Conservation (phyloP, 1,140 invertebrate species). For the Sinonovacula constricta region DNA sequence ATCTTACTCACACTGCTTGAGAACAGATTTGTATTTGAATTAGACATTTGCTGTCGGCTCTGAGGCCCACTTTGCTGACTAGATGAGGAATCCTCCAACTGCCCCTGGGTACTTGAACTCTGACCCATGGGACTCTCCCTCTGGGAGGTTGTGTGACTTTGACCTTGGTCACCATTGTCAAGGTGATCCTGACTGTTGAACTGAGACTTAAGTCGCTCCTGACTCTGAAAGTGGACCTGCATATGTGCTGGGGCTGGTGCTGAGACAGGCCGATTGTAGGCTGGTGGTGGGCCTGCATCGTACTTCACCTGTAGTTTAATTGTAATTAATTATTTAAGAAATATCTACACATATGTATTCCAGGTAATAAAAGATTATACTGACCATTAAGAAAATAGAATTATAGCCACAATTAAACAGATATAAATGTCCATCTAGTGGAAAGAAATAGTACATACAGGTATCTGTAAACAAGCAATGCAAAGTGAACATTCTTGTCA, state of each 20-base stretch:
- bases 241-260: constrained; percentile 41
- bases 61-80: constrained; percentile 56
- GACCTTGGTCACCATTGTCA: constrained; percentile 32
- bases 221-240: constrained; percentile 18
- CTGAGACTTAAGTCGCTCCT: constrained; percentile 8
- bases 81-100: constrained; percentile 54
- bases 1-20: background rate
- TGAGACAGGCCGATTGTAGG: constrained; percentile 15
- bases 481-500: too few species aligned
- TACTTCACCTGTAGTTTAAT: constrained; percentile 25
- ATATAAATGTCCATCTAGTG: too few species aligned
- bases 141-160: constrained; percentile 33
- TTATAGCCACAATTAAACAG: too few species aligned
- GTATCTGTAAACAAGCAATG: too few species aligned
- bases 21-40: constrained; percentile 54
- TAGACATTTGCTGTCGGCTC: constrained; percentile 54
- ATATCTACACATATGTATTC: too few species aligned
- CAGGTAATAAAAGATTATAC: too few species aligned
- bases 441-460: too few species aligned
- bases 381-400: too few species aligned
- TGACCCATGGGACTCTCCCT: constrained; percentile 72
- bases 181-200: constrained; percentile 21
- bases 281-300: background rate
- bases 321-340: too few species aligned
- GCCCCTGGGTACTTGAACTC: constrained; percentile 63